Evolutionary conservation across 2,888 invertebrate species (phyloP).

Genomic region (Leptopterna dolabrata): DNA sequence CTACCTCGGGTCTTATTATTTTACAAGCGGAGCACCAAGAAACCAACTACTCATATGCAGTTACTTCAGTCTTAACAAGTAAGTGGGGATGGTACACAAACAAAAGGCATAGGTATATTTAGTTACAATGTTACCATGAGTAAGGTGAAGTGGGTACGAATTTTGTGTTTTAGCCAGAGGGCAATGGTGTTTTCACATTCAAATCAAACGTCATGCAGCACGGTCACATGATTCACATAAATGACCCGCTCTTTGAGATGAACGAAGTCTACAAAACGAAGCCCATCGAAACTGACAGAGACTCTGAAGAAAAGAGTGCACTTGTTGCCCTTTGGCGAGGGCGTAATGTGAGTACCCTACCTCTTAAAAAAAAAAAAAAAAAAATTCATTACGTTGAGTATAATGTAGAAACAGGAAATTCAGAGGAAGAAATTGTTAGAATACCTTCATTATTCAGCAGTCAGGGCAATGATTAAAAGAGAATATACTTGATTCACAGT

Average conservation of each 20-base stretch:
- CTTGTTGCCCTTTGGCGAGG: constrained; percentile 60
- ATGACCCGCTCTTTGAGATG: constrained; percentile 71
- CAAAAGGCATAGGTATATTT: too few species aligned
- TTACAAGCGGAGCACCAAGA: too few species aligned
- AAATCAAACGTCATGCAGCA: constrained; percentile 81
- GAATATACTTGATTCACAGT: neutral
- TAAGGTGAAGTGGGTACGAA: too few species aligned
- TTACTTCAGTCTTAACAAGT: too few species aligned
- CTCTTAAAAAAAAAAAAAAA: too few species aligned
- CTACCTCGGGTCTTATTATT: too few species aligned
- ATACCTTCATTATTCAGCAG: neutral
- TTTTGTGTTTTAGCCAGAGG: constrained; percentile 70
- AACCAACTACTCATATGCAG: too few species aligned
- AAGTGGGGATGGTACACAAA: too few species aligned
- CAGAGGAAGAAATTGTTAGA: too few species aligned
- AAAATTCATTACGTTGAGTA: too few species aligned
- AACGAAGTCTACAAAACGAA: constrained; percentile 65
- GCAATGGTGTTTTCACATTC: constrained; percentile 81
- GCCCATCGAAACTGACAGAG: constrained; percentile 61
- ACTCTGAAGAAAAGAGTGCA: constrained; percentile 54
- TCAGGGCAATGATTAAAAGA: neutral
- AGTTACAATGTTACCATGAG: too few species aligned
- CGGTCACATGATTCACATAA: constrained; percentile 75
- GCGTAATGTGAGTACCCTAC: constrained; percentile 57
- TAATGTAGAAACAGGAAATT: too few species aligned